A percentile compares a stretch with the other conserved stretches of the same genome.
Conservation (phyloP, 1,140 invertebrate genomes). For the Dendroctonus valens region DNA sequence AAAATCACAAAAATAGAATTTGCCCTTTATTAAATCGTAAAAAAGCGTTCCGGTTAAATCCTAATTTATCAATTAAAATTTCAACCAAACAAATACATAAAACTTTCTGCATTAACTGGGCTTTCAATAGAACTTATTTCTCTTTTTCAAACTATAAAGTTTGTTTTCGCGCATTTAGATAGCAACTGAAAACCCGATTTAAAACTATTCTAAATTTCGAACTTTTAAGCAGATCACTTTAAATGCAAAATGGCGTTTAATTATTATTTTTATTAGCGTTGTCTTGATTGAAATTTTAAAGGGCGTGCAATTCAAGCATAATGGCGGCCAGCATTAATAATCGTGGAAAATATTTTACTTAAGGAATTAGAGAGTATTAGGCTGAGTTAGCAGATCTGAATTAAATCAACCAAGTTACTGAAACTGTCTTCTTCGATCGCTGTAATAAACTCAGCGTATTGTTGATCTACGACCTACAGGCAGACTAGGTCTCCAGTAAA, state of each 20-base stretch:
- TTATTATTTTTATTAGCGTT: constrained; percentile 16
- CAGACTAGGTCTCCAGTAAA: background rate
- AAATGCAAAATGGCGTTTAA: constrained; percentile 18
- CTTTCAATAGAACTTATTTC: constrained; percentile 18
- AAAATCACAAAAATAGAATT: too few relatives aligned
- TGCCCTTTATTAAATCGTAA: too few relatives aligned
- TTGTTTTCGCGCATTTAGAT: constrained; percentile 16
- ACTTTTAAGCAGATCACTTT: constrained; percentile 23
- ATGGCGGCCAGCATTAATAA: background rate
- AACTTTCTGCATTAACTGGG: constrained; percentile 11
- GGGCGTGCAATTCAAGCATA: background rate
- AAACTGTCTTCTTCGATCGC: too few relatives aligned
- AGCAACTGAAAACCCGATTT: constrained; percentile 13
- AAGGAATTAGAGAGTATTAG: too few relatives aligned
- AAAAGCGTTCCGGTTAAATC: too few relatives aligned
- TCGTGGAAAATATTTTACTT: background rate
- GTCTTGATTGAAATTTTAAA: constrained; percentile 12
- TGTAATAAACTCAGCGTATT: constrained; percentile 4
- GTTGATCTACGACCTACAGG: constrained; percentile 5
- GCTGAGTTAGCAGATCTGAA: too few relatives aligned
- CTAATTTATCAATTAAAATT: too few relatives aligned
- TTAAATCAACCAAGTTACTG: too few relatives aligned
- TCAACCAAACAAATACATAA: constrained; percentile 5
- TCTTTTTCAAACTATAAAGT: constrained; percentile 22
- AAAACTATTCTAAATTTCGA: constrained; percentile 19